phyloP scores from a whole-genome alignment of 2,888 invertebrate genomes.

The Julus scanicus region DNA sequence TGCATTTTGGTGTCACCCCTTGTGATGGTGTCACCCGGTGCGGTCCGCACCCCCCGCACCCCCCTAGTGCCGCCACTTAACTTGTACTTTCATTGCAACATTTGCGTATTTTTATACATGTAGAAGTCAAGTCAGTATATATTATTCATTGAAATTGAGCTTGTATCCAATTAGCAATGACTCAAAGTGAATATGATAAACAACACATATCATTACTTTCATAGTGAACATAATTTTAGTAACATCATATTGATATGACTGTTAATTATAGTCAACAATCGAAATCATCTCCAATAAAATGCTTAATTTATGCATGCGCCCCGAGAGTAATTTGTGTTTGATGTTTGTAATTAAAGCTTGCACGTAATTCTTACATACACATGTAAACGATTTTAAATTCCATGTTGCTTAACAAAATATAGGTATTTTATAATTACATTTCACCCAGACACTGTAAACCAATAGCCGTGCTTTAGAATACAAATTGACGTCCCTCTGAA shows the following conservation, averaged over 20 bases:
- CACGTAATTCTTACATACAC: neutral
- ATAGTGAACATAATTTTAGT: neutral
- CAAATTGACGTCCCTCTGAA: neutral
- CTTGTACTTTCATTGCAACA: too few relatives aligned
- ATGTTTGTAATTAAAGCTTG: neutral
- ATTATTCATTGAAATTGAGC: neutral
- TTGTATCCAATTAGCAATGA: neutral
- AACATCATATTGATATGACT: neutral
- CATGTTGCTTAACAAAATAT: neutral
- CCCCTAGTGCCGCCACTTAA: too few relatives aligned
- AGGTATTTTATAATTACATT: neutral
- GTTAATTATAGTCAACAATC: neutral
- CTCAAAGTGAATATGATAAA: neutral
- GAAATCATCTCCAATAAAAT: neutral
- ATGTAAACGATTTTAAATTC: neutral
- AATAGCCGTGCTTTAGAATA: neutral
- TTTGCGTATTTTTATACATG: too few relatives aligned
- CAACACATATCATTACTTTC: neutral
- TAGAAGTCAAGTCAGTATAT: neutral
- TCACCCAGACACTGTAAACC: neutral
- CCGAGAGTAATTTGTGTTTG: neutral
- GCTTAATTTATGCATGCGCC: neutral
- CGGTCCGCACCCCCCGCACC: too few relatives aligned
- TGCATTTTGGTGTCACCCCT: too few relatives aligned
- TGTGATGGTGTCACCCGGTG: too few relatives aligned